A percentile compares a stretch with the other conserved stretches of the same genome.
These are phyloP conservation scores for Bombylius discolor DNA, from an alignment of 2,888 invertebrate species.

Conservation along the genomic window DNA sequence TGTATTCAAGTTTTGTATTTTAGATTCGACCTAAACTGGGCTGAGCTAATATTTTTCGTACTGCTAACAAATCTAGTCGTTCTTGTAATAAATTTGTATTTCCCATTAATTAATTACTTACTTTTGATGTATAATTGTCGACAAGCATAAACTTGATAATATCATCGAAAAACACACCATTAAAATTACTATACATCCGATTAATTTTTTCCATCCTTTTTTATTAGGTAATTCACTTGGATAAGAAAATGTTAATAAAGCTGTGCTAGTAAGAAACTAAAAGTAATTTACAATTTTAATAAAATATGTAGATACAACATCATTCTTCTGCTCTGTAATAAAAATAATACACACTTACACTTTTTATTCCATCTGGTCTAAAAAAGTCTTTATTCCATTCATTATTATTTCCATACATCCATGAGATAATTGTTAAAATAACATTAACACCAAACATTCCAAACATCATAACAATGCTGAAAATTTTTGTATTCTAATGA, in stretches of 20 bases:
- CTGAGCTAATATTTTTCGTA: no score
- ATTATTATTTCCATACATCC: slow-evolving; percentile 26
- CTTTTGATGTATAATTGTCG: slow-evolving; percentile 32
- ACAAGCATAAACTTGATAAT: slow-evolving; percentile 29
- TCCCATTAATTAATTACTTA: slow-evolving; percentile 10
- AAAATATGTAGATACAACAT: not conserved
- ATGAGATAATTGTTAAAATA: slow-evolving; percentile 30
- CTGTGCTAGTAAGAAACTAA: slow-evolving; percentile 28
- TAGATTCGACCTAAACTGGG: no score
- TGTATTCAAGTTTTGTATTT: no score
- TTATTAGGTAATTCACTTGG: slow-evolving; percentile 28
- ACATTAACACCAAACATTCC: slow-evolving; percentile 33
- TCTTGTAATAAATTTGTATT: no score
- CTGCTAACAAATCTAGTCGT: no score
- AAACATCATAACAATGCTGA: slow-evolving; percentile 33
- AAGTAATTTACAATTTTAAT: not conserved
- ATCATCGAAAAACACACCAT: slow-evolving; percentile 26
- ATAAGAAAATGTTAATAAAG: slow-evolving; percentile 29
- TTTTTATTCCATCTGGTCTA: slow-evolving; percentile 31
- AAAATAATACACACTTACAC: slow-evolving; percentile 23
- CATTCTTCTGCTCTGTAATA: not conserved
- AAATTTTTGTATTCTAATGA: slow-evolving; percentile 31
- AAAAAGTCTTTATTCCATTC: slow-evolving; percentile 31
- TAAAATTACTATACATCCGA: slow-evolving; percentile 21
- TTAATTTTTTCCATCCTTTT: slow-evolving; percentile 23